A percentile compares a stretch with the other conserved stretches of the same genome.
These are phyloP conservation scores for Falco peregrinus DNA, from an alignment of 2,797 vertebrate genomes.

Conservation along the genomic window DNA sequence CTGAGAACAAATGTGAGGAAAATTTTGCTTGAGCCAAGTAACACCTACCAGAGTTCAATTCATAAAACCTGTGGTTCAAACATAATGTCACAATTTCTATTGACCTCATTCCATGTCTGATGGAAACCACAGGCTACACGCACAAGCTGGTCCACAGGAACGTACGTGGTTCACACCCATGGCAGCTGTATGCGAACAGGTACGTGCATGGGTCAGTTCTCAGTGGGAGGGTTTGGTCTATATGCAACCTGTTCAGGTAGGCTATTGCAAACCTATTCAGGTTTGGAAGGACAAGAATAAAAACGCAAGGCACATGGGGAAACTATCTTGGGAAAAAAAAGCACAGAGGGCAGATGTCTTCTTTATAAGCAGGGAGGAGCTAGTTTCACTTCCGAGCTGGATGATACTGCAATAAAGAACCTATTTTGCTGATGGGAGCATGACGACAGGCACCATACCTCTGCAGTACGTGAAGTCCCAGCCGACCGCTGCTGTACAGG, in stretches of 20 bases:
- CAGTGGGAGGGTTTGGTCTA: background rate
- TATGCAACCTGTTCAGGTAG: background rate
- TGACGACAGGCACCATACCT: accelerated
- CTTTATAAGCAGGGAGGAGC: background rate
- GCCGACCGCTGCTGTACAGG: background rate
- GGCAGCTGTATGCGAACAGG: background rate
- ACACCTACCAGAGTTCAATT: background rate
- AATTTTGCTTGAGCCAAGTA: background rate
- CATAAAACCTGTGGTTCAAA: background rate
- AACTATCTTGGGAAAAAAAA: background rate
- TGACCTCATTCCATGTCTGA: background rate
- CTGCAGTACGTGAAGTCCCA: background rate
- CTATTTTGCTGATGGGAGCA: background rate
- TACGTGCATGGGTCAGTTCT: background rate
- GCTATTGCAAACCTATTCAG: background rate
- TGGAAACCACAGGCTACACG: background rate
- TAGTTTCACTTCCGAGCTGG: background rate
- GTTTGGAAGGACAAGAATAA: background rate
- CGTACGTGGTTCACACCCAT: accelerated
- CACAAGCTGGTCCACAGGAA: background rate
- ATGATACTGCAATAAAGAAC: background rate
- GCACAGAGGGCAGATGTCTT: background rate
- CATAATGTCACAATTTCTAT: background rate
- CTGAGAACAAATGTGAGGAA: background rate
- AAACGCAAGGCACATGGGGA: accelerated